phyloP scores from a whole-genome alignment of 2,888 invertebrate genomes.

The Oscheius sp. region DNA sequence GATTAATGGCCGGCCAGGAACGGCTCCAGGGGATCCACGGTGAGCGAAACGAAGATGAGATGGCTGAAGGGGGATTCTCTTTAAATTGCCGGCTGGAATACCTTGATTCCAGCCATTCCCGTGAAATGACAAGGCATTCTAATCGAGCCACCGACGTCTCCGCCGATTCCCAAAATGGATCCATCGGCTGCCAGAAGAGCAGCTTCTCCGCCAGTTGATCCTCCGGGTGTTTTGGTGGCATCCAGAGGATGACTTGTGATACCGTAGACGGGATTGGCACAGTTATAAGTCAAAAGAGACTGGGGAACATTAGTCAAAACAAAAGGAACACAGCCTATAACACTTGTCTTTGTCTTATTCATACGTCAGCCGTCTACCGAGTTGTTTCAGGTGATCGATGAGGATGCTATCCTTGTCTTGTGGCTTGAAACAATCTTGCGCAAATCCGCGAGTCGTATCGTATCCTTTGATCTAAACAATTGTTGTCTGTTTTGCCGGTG shows the following conservation, averaged over 20 bases:
- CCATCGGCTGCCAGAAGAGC: constrained; percentile 73
- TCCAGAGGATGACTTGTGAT: constrained; percentile 51
- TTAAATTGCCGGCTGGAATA: no score
- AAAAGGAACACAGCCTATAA: constrained; percentile 75
- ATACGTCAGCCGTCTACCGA: constrained; percentile 42
- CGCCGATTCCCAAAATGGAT: constrained; percentile 72
- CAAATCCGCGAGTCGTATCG: constrained; percentile 71
- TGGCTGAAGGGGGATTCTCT: constrained; percentile 32
- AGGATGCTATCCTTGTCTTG: constrained; percentile 53
- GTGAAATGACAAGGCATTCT: constrained; percentile 76
- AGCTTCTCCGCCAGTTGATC: constrained; percentile 58
- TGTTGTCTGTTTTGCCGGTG: not conserved
- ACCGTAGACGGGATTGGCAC: constrained; percentile 75
- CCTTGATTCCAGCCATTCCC: constrained; percentile 74
- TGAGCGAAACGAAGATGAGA: constrained; percentile 62
- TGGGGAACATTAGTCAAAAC: constrained; percentile 75
- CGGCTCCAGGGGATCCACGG: constrained; percentile 55
- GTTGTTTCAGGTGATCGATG: constrained; percentile 56
- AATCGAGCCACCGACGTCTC: constrained; percentile 76
- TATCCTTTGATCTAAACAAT: constrained; percentile 62
- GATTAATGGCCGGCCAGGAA: constrained; percentile 67
- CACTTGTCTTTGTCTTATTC: not conserved
- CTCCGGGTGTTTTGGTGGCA: constrained; percentile 48
- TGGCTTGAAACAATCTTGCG: constrained; percentile 66
- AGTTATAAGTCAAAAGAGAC: constrained; percentile 68